These are phyloP conservation scores for Actinia equina DNA, from an alignment of 64 coral and sea anemone genomes.

Conservation along the genomic window DNA sequence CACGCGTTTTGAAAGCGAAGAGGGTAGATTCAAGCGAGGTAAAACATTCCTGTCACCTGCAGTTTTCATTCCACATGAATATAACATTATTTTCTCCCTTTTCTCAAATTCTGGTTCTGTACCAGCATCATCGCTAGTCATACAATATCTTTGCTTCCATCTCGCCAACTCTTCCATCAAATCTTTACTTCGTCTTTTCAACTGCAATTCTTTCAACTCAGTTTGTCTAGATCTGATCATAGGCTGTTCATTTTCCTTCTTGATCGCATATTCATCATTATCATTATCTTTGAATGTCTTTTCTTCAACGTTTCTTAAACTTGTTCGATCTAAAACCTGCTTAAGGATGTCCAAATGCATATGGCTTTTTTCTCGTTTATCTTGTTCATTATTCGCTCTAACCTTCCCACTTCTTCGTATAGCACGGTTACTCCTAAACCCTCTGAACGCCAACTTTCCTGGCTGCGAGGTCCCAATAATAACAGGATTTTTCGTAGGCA, in stretches of 20 bases:
- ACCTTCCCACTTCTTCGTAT: background rate
- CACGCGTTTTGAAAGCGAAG: background rate
- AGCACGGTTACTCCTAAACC: background rate
- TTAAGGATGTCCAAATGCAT: background rate
- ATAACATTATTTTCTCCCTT: background rate
- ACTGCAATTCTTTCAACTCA: background rate
- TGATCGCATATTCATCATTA: background rate
- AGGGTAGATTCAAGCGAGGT: background rate
- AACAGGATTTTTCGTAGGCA: background rate
- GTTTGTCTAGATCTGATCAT: background rate
- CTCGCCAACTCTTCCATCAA: background rate
- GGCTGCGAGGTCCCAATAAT: background rate
- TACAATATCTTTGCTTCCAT: background rate
- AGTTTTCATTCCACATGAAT: background rate
- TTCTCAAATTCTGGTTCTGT: background rate
- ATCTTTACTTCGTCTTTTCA: slow-evolving; percentile 7
- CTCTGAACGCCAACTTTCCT: background rate
- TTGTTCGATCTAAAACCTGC: background rate
- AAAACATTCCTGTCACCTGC: background rate
- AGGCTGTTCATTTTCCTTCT: background rate
- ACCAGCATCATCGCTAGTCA: background rate
- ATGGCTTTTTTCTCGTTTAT: background rate
- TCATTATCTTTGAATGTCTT: background rate
- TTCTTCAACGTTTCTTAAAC: background rate
- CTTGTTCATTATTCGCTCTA: background rate